Evolutionary conservation across 2,797 vertebrate genomes (phyloP).

Genomic region (Etheostoma perlongum): DNA sequence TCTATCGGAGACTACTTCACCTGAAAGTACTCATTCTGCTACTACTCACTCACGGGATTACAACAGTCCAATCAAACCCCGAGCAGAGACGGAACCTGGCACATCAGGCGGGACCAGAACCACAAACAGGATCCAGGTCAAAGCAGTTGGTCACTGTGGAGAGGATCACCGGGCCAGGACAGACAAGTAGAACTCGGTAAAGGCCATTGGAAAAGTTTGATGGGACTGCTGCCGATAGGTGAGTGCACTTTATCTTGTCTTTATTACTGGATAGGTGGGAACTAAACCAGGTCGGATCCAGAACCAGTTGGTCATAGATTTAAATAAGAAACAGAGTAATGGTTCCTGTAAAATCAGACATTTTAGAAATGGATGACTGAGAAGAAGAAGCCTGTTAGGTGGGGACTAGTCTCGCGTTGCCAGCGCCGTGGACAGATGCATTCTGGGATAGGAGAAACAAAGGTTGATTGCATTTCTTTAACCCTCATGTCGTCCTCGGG

Average conservation of each 20-base stretch:
- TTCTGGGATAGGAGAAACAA: too few species aligned
- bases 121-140: slow-evolving; percentile 25
- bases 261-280: not conserved
- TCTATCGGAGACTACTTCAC: slow-evolving; percentile 14
- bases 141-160: slow-evolving; percentile 23
- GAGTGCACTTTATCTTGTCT: slow-evolving; percentile 18
- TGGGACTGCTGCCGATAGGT: slow-evolving; percentile 79
- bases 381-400: not conserved
- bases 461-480: too few species aligned
- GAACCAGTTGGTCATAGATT: not conserved
- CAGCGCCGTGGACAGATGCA: too few species aligned
- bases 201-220: slow-evolving; percentile 76
- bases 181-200: slow-evolving; percentile 57
- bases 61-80: slow-evolving; percentile 6
- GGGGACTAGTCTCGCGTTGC: too few species aligned
- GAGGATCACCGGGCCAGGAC: slow-evolving; percentile 30
- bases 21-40: slow-evolving; percentile 1
- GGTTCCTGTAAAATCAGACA: not conserved
- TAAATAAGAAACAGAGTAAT: too few species aligned
- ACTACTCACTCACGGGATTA: slow-evolving; percentile 33
- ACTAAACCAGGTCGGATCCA: not conserved
- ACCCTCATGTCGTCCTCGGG: too few species aligned
- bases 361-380: not conserved
- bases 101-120: slow-evolving; percentile 34
- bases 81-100: slow-evolving; percentile 21